A percentile compares a stretch with the other conserved stretches of the same genome.
Conservation (phyloP, 2,888 invertebrate species). For the Meteorus cinctellus region DNA sequence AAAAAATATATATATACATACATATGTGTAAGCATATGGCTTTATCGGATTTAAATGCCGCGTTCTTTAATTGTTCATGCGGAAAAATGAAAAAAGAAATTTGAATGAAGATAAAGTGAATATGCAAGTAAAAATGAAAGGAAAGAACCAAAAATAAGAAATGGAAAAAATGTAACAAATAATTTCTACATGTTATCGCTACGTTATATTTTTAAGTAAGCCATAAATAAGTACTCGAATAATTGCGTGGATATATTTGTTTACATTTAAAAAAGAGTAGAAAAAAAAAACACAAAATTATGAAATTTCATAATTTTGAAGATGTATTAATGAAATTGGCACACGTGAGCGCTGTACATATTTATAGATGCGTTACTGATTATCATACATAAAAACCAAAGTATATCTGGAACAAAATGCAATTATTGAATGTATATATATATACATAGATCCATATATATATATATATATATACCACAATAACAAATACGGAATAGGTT, state of each 20-base stretch:
- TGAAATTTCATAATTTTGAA: background rate
- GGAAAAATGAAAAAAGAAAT: conserved; percentile 33
- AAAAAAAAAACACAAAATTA: conserved; percentile 1
- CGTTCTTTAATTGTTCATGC: conserved; percentile 64
- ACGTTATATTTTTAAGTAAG: conserved; percentile 45
- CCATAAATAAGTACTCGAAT: conserved; percentile 40
- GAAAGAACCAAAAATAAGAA: conserved; percentile 25
- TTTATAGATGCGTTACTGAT: conserved; percentile 1
- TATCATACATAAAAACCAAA: background rate
- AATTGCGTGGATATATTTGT: conserved; percentile 42
- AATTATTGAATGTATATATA: background rate
- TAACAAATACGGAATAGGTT: background rate
- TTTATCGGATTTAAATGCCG: conserved; percentile 30
- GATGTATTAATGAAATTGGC: background rate
- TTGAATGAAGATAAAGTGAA: conserved; percentile 25
- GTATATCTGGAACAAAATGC: background rate
- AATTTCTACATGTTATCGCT: conserved; percentile 70
- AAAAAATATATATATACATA: background rate
- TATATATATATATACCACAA: too few species aligned
- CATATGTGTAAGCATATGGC: conserved; percentile 14
- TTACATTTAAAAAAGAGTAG: conserved; percentile 30
- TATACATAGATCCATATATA: too few species aligned
- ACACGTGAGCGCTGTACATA: conserved; percentile 1
- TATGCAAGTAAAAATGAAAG: conserved; percentile 29
- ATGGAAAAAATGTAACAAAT: conserved; percentile 39